Evolutionary conservation across 2,113 vertebrate genomes (phyloP), one percentile per base, ranked within the genome.

Genomic region (Microcebus griseorufus): DNA sequence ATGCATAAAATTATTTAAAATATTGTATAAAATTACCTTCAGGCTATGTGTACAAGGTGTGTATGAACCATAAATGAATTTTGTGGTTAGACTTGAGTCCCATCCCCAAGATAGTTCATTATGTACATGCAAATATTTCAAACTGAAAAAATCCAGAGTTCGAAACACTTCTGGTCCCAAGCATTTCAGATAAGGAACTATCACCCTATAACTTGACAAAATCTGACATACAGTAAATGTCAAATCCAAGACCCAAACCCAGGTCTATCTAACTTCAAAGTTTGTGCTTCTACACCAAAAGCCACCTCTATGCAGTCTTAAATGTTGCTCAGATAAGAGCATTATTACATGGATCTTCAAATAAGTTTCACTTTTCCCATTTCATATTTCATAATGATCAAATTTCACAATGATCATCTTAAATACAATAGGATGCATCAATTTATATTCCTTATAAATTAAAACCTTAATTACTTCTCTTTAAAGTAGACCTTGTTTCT

Each of bases 401-500:
- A 4, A 93, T 96, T 89, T 80, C 72, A 93, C 72, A 89, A 51
- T 42, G 18, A 75, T 89, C 65, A 39, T 80, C 58, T 93, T 72
- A 80, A 88, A 53, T 73, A 48, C 45, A 84, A 34, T 70, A 34
- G 51, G 22, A 72, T 65, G 79, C 53, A 72, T 39, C 67, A 62
- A 62, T 48, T 72, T 86, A 90, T 9, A 73, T 67, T 73, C 89
- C 93, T 80, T 60, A 62, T 73, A 76, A 76, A 78, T 62, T 53
- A 18, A 23, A 93, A 93, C 17, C 29, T 62, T 83, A 95, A 81
- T 89, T 89, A 84, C 64, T 92, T 84, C 34, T 69, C 69, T 84
- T 92, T 72, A 55, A 84, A 37, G 45, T 67, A 88, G 29, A 45
- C 39, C 48, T 72, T 72, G 12, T 95, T 96, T 58, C 78, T 88